Base-by-base conservation (phyloP, 1,140 invertebrate genomes). In the Ostrea edulis region DNA sequence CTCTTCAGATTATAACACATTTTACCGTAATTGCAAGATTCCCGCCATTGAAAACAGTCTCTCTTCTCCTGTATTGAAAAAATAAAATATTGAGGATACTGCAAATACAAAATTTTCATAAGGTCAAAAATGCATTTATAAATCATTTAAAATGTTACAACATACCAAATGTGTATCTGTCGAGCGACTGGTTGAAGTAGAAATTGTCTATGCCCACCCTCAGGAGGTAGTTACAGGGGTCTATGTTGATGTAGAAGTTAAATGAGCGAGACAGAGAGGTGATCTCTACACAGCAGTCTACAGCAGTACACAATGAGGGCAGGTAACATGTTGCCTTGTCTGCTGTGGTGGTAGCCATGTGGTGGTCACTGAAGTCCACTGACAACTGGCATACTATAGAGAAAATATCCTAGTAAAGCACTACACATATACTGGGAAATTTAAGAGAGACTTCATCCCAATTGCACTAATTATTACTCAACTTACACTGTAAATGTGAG, bases 131-230 rank as follows among this genome's bases (percentile, higher is more conserved):
- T 44, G 35, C 35, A 44, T 44, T 44, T 5, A 44, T 44, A 44
- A 1, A 44, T 44, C 35, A 44, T 44, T 20, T 29, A 22, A 81
- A 81, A 81, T n/a, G 44, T 17, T n/a, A 83, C 12, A 35, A 8
- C 51, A 35, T 84, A 51, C 88, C 89, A 83, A 88, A 90, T 14
- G 65, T 68, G 65, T 90, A 90, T 22, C 84, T 55, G 25, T 86
- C 52, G 7, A 90, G 87, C 0, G 89, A 84, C 9, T 84, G 53
- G 22, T 86, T 90, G 54, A 84, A 90, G 68, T 55, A 55, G 17
- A 88, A 83, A 17, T 87, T 88, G 68, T 90, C 89, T 58, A 90
- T 87, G 2, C 89, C 89, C 17, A 90, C 82, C 54, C 85, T 88
- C 51, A 90, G 62, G 11, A 84, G 14, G 82, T 86, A 90, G 53